These are phyloP conservation scores for Amiota minor DNA, from an alignment of 2,888 invertebrate species.

Conservation along the genomic window DNA sequence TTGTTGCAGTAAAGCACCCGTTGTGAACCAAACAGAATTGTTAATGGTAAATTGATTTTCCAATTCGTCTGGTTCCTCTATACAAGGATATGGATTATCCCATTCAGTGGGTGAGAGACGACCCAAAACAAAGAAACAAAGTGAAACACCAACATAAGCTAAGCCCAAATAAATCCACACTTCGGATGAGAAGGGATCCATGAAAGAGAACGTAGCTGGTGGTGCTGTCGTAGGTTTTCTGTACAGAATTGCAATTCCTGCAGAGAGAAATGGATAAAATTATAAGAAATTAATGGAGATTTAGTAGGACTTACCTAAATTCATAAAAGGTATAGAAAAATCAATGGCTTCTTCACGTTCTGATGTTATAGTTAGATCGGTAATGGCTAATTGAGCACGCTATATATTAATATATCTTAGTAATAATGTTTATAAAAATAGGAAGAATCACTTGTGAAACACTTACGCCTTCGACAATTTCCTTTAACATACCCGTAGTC, in stretches of 20 bases:
- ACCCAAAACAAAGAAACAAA: conserved; percentile 85
- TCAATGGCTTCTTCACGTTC: conserved; percentile 90
- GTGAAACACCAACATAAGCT: conserved; percentile 61
- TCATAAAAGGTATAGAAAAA: conserved; percentile 97
- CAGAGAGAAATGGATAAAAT: neutral
- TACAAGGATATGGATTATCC: conserved; percentile 89
- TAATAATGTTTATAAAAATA: neutral
- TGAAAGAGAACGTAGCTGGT: conserved; percentile 91
- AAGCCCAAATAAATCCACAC: conserved; percentile 88
- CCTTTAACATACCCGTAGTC: conserved; percentile 92
- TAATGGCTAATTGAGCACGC: conserved; percentile 90
- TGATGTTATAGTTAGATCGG: conserved; percentile 91
- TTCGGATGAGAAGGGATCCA: conserved; percentile 88
- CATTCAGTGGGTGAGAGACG: conserved; percentile 90
- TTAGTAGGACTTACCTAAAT: conserved; percentile 77
- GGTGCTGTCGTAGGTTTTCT: conserved; percentile 88
- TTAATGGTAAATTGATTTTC: conserved; percentile 88
- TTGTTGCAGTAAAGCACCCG: conserved; percentile 88
- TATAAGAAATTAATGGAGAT: neutral
- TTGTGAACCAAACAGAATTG: conserved; percentile 91
- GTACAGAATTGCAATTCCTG: conserved; percentile 90
- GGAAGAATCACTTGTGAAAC: conserved; percentile 52
- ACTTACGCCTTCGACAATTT: conserved; percentile 80
- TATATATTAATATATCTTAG: neutral
- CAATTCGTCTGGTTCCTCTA: conserved; percentile 86